Evolutionary conservation across 2,888 invertebrate genomes (phyloP), one percentile per base, ranked within the genome.

Genomic region (Tachina lurida): DNA sequence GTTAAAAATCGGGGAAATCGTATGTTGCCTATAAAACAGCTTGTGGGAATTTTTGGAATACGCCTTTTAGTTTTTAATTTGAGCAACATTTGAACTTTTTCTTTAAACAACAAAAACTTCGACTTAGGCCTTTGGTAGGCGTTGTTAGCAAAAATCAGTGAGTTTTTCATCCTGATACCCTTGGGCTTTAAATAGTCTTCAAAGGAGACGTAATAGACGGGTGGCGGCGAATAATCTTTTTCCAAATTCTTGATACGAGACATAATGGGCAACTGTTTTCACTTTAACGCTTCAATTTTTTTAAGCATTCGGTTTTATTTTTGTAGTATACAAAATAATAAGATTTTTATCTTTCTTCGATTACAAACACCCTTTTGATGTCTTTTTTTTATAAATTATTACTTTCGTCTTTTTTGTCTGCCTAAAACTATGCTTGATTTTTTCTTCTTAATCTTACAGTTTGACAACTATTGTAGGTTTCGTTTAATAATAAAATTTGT

Each of bases 181-280:
- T 75, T 74, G 0, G 87, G 83, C 52, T 84, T 79, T 49, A 87
- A 60, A 73, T 85, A 85, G 22, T 85, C 77, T 31, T 87, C 87
- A 22, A 87, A 70, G 15, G n/a, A 13, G 1, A 78, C 19, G 12
- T 68, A 70, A 39, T 83, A 62, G 10, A 5, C 19, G 7, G n/a
- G 12, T 12, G 62, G 62, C 31, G 22, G 10, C 15, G 41, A 22
- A 39, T 41, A 15, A 7, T 60, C 9, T 49, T 60, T 77, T 10
- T 58, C 31, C 2, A 13, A 43, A n/a, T 63, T 43, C 10, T 7
- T 62, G 39, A 31, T 52, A 12, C 49, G 12, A 56, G 43, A 17
- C 70, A 70, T 77, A 22, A 17, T 54, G 4, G 31, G 31, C 5
- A 47, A n/a, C 17, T 17, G 2, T 75, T 70, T 19, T 45, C 52